phyloP scores from a whole-genome alignment of 1,140 invertebrate genomes.

The Zeugodacus cucurbitae region DNA sequence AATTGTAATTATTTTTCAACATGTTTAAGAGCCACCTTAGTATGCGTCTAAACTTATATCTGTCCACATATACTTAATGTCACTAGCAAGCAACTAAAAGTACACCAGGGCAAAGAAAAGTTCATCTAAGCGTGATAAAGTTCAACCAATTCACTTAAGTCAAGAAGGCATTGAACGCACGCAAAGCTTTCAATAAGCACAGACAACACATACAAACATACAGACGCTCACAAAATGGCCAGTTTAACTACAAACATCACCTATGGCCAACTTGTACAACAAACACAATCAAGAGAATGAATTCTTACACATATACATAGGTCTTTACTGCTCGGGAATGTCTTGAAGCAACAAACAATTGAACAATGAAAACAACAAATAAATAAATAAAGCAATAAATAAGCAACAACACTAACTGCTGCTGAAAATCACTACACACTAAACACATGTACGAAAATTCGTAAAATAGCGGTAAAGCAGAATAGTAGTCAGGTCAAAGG shows the following conservation, averaged over 20 bases:
- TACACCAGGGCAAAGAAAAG: not conserved
- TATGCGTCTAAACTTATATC: no score
- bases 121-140: not conserved
- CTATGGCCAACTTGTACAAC: not conserved
- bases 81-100: no score
- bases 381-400: not conserved
- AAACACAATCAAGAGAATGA: not conserved
- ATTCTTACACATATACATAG: not conserved
- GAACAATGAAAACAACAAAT: not conserved
- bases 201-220: not conserved
- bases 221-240: not conserved
- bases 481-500: not conserved
- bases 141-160: not conserved
- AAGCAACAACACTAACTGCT: no score
- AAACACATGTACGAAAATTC: not conserved
- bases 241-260: not conserved
- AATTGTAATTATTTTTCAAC: no score
- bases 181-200: not conserved
- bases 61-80: no score
- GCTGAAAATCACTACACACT: not conserved
- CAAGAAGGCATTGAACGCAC: not conserved
- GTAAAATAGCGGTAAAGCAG: not conserved
- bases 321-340: no score
- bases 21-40: no score
- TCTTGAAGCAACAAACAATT: not conserved